Conservation (phyloP, 92 coral and sea anemone species). For the Heteractis magnifica region DNA sequence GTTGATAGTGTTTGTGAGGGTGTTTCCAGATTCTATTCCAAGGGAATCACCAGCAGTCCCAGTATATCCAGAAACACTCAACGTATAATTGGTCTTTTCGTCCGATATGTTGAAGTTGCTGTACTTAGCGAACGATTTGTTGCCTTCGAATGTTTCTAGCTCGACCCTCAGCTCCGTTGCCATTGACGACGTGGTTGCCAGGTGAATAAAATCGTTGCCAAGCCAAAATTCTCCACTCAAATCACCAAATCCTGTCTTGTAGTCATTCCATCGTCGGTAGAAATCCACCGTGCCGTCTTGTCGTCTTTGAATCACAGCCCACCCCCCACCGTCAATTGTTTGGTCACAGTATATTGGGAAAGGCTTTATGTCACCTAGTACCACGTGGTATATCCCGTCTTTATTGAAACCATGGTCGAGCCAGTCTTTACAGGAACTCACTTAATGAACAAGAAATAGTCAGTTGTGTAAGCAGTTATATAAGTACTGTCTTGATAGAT, state of each 20-base stretch:
- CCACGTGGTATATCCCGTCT: conserved; percentile 33
- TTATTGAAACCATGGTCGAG: conserved; percentile 27
- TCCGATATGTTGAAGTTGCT: conserved; percentile 18
- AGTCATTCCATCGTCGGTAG: conserved; percentile 54
- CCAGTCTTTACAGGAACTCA: conserved; percentile 55
- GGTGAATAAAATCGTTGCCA: conserved; percentile 43
- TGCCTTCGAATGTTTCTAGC: conserved; percentile 27
- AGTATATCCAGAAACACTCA: conserved; percentile 31
- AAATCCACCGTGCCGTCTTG: conserved; percentile 50
- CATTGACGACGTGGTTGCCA: conserved; percentile 12
- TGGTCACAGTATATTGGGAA: conserved; percentile 41
- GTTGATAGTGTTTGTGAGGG: conserved; percentile 2
- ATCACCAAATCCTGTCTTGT: conserved; percentile 56
- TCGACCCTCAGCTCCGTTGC: conserved; percentile 45
- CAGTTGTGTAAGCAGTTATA: not conserved
- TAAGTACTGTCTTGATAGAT: not conserved
- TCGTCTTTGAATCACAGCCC: conserved; percentile 28
- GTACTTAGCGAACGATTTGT: conserved; percentile 27
- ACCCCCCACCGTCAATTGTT: conserved; percentile 41
- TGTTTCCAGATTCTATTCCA: conserved; percentile 2
- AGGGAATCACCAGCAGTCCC: conserved; percentile 56
- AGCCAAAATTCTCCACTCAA: conserved; percentile 48
- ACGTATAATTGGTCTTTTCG: conserved; percentile 36
- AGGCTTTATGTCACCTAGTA: conserved; percentile 9
- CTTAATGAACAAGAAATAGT: conserved; percentile 1